These are phyloP conservation scores for Clepsis dumicolana DNA, from an alignment of 2,888 invertebrate species.

Conservation along the genomic window DNA sequence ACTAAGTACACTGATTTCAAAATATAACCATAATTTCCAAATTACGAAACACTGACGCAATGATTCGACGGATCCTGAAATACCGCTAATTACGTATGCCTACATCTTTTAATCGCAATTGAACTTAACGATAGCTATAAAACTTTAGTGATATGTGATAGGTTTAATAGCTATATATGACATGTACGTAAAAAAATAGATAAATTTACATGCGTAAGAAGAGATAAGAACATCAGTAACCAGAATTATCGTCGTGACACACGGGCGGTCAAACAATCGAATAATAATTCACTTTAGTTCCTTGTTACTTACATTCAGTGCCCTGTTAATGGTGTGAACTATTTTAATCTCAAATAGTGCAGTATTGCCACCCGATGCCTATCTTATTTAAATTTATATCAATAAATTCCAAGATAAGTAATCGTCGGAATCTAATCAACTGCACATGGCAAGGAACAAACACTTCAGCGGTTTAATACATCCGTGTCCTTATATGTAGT, in stretches of 20 bases:
- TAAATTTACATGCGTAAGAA: slow-evolving; percentile 54
- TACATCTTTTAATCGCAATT: slow-evolving; percentile 17
- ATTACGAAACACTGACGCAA: slow-evolving; percentile 15
- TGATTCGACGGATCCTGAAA: not conserved
- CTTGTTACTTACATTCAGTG: not conserved
- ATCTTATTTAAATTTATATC: slow-evolving; percentile 27
- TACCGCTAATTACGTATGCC: slow-evolving; percentile 18
- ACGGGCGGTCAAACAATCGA: slow-evolving; percentile 12
- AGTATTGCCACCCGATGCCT: not conserved
- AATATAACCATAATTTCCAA: not conserved
- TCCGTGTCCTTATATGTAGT: not conserved
- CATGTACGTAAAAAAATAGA: slow-evolving; percentile 49
- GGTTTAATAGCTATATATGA: slow-evolving; percentile 42
- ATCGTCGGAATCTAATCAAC: slow-evolving; percentile 38
- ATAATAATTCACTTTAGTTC: not conserved
- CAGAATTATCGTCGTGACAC: slow-evolving; percentile 51
- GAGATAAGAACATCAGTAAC: slow-evolving; percentile 55
- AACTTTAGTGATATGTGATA: slow-evolving; percentile 26
- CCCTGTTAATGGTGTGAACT: not conserved
- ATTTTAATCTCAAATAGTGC: not conserved
- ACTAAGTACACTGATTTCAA: not conserved
- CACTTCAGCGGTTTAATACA: slow-evolving; percentile 21
- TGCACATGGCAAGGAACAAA: slow-evolving; percentile 36
- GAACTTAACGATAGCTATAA: slow-evolving; percentile 24
- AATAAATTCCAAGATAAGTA: slow-evolving; percentile 29